Evolutionary conservation across 2,888 invertebrate genomes (phyloP).

Genomic region (Ochropacha duplaris): DNA sequence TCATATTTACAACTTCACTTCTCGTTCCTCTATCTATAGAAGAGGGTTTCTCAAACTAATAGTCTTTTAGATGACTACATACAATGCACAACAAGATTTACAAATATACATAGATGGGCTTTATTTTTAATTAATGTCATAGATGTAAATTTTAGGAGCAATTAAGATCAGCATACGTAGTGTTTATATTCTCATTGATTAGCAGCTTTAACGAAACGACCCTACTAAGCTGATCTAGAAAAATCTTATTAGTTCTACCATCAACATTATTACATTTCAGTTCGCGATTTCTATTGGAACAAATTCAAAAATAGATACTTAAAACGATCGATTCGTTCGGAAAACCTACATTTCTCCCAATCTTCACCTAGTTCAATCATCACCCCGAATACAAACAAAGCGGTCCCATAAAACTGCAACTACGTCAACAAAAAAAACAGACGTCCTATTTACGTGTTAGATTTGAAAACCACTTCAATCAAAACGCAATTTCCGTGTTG

Average conservation of each 20-base stretch:
- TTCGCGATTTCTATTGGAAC: background rate
- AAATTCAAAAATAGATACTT: background rate
- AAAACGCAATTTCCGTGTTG: background rate
- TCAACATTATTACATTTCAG: background rate
- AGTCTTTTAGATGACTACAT: no score
- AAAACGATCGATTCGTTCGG: background rate
- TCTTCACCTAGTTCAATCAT: background rate
- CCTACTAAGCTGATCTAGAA: no score
- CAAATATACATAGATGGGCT: no score
- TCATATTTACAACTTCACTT: background rate
- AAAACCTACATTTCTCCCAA: background rate
- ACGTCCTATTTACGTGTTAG: background rate
- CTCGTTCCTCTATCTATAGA: background rate
- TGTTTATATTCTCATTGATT: no score
- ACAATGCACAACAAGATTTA: no score
- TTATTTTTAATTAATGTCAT: no score
- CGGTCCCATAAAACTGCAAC: background rate
- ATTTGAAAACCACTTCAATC: background rate
- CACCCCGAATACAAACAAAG: background rate
- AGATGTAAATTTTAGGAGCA: no score
- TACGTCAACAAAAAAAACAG: background rate
- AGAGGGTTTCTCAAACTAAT: background rate
- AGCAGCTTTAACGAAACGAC: no score
- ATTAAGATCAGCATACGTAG: no score
- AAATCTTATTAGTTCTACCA: no score